A percentile compares a stretch with the other conserved stretches of the same genome.
These are phyloP conservation scores for Ephialtes manifestator DNA, from an alignment of 2,888 invertebrate species.

Conservation along the genomic window DNA sequence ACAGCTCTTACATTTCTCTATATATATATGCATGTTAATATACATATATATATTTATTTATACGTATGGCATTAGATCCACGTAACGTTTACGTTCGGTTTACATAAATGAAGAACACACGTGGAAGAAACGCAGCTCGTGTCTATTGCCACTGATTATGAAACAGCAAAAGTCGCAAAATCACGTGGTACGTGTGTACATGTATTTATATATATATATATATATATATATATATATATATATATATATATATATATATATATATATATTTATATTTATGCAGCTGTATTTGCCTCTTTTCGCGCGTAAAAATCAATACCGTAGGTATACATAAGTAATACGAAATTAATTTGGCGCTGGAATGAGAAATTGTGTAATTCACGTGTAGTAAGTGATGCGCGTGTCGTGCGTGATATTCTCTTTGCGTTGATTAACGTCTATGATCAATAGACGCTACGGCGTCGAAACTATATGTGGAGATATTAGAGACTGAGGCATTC, in stretches of 20 bases:
- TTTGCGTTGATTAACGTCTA: conserved; percentile 53
- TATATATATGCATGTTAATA: background rate
- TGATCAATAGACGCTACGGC: conserved; percentile 14
- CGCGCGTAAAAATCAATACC: background rate
- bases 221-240: no score
- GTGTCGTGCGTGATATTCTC: conserved; percentile 17
- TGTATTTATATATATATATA: no score
- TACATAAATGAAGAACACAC: background rate
- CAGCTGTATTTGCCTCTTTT: background rate
- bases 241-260: no score
- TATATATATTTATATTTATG: no score
- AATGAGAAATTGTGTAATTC: conserved; percentile 38
- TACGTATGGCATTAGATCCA: background rate
- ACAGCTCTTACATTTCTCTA: conserved; percentile 20
- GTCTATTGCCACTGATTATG: conserved; percentile 13
- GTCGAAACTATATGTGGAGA: background rate
- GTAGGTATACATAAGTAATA: conserved; percentile 18
- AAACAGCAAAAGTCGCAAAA: background rate
- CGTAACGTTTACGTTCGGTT: background rate
- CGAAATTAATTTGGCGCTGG: conserved; percentile 57
- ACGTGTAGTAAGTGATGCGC: background rate
- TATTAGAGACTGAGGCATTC: conserved; percentile 1
- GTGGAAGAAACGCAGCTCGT: conserved; percentile 4
- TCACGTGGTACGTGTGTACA: background rate
- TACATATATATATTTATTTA: background rate